phyloP scores from a whole-genome alignment of 2,797 vertebrate genomes.

The Thamnophis elegans region DNA sequence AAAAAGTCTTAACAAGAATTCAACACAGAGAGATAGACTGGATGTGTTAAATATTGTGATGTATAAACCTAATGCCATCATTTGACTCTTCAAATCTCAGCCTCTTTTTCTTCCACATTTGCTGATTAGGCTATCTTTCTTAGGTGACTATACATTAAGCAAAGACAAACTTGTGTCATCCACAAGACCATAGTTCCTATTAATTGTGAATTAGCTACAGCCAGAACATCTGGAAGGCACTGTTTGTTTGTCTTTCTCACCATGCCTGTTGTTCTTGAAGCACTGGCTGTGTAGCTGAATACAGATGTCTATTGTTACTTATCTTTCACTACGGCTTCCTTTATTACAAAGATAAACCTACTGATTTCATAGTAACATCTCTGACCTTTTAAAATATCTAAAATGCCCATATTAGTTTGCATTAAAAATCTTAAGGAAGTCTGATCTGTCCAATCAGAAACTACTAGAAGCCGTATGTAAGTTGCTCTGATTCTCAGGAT shows the following conservation, averaged over 20 bases:
- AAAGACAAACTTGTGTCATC: slow-evolving; percentile 28
- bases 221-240: neutral
- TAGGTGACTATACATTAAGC: slow-evolving; percentile 28
- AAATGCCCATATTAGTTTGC: neutral
- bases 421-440: neutral
- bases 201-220: neutral
- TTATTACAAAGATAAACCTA: neutral
- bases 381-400: neutral
- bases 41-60: neutral
- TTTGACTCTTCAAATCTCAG: neutral
- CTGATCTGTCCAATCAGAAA: neutral
- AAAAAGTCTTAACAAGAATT: slow-evolving; percentile 5
- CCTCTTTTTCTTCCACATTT: neutral
- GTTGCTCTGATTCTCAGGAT: neutral
- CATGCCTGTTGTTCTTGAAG: neutral
- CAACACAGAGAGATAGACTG: neutral
- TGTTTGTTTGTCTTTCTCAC: neutral
- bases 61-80: neutral
- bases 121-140: neutral
- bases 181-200: neutral
- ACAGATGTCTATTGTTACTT: neutral
- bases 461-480: neutral
- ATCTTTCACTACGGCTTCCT: neutral
- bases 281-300: neutral
- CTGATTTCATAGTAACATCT: neutral